Base-by-base conservation (phyloP, 2,888 invertebrate species). In the Tuta absoluta region DNA sequence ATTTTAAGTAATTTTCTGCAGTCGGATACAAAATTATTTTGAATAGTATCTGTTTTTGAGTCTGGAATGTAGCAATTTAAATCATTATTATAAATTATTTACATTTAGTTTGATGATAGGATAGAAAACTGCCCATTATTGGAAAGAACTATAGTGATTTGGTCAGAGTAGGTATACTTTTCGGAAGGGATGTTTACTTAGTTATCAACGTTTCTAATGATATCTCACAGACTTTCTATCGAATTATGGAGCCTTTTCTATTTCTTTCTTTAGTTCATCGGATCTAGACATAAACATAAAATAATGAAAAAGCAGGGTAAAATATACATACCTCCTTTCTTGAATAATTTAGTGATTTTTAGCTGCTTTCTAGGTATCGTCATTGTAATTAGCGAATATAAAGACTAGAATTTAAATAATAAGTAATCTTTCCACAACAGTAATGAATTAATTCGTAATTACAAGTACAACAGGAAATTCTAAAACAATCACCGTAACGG, bases 341-440 rank as follows among this genome's bases (percentile, higher is more conserved):
- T 74, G 72, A 89, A 86, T 33, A 88, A 66, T 65, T 84, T 87
- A 0, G 85, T 81, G 21, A 89, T 85, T 75, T 86, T 89, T 23
- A 77, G 57, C 68, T 89, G 89, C 63, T 84, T 88, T 62, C 73
- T 79, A 12, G 69, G 72, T 51, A 75, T 79, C 7, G 76, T 75
- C 80, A 82, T 85, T 66, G 37, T 73, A 17, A 21, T 5, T 38
- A 21, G 51, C 51, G 23, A 51, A 12, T 0, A 8, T 17, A 21
- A 19, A 7, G 23, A 51, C 21, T 2, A 51, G 23, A 21, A 21
- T 1, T 12, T 12, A 51, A 5, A 10, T 7, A 11, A 5, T 21
- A 1, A 12, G 11, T 19, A 51, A 51, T 51, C 7, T 21, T 51
- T 51, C 12, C 51, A 51, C 51, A 11, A 51, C 1, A 12, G 0